A percentile compares a stretch with the other conserved stretches of the same genome.
phyloP scores from a whole-genome alignment of 2,113 vertebrate species.

The Rhombomys opimus region DNA sequence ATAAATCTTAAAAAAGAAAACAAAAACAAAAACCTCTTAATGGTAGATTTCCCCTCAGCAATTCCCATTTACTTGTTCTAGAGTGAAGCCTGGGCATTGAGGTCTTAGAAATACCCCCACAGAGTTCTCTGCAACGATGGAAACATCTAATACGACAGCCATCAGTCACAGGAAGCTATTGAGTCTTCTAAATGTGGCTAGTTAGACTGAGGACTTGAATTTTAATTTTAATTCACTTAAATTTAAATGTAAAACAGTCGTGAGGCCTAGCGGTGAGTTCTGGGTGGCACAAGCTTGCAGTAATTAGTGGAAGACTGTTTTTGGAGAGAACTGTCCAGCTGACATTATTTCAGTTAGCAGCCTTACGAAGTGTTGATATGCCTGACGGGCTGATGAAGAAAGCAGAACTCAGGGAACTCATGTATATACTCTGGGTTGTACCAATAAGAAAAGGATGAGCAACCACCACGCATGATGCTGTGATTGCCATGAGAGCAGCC shows the following conservation, averaged over 20 bases:
- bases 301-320: neutral
- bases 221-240: constrained; percentile 14
- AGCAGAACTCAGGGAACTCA: neutral
- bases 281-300: neutral
- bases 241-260: constrained; percentile 10
- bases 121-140: neutral
- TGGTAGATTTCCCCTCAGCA: neutral
- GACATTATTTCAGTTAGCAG: neutral
- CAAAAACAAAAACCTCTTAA: neutral
- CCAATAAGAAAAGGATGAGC: neutral
- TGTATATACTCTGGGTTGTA: neutral
- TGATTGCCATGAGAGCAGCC: neutral
- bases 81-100: neutral
- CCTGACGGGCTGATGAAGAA: neutral
- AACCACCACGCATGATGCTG: neutral
- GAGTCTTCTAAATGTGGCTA: constrained; percentile 2
- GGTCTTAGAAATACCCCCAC: neutral
- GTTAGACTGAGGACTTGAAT: neutral
- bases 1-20: neutral
- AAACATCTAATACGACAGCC: neutral
- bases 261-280: neutral
- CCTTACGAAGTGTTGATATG: neutral
- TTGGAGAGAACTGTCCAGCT: neutral
- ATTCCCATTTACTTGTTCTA: constrained; percentile 27
- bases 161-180: neutral